Percentiles rank a stretch among this genome's conserved stretches.
phyloP scores from a whole-genome alignment of 2,888 invertebrate species.

The Lamellibrachia columna region DNA sequence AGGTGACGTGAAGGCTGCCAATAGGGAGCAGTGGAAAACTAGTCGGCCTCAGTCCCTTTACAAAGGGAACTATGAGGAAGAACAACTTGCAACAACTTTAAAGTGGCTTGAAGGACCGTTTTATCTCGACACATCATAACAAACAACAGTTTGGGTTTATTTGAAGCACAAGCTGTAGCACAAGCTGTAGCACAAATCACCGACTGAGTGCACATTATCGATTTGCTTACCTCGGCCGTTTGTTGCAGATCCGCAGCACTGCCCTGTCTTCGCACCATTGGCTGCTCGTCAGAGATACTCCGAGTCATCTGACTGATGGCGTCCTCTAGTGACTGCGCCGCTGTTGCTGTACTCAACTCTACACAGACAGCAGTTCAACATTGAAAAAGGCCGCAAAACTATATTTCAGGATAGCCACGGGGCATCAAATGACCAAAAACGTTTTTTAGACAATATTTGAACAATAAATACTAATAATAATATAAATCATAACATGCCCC shows the following conservation, averaged over 20 bases:
- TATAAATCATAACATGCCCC: too few species aligned
- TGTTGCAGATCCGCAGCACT: background rate
- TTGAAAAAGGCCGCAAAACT: too few species aligned
- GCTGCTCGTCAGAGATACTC: background rate
- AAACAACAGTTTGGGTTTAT: background rate
- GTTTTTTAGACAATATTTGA: too few species aligned
- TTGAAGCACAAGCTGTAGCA: background rate
- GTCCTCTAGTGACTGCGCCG: constrained; percentile 16
- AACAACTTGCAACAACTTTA: background rate
- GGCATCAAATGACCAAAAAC: too few species aligned
- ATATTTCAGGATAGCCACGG: too few species aligned
- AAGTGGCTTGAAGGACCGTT: background rate
- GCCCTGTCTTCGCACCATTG: background rate
- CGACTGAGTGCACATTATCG: background rate
- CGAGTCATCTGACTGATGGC: background rate
- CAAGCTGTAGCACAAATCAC: background rate
- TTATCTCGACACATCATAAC: background rate
- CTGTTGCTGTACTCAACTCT: constrained; percentile 5
- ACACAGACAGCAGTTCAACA: background rate
- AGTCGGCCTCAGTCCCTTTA: too few species aligned
- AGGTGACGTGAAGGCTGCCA: too few species aligned
- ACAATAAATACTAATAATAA: too few species aligned
- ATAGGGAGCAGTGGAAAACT: too few species aligned
- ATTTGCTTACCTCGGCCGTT: background rate
- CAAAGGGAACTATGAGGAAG: background rate